Conservation (phyloP, 2,113 vertebrate genomes). For the Gracilinanus agilis region DNA sequence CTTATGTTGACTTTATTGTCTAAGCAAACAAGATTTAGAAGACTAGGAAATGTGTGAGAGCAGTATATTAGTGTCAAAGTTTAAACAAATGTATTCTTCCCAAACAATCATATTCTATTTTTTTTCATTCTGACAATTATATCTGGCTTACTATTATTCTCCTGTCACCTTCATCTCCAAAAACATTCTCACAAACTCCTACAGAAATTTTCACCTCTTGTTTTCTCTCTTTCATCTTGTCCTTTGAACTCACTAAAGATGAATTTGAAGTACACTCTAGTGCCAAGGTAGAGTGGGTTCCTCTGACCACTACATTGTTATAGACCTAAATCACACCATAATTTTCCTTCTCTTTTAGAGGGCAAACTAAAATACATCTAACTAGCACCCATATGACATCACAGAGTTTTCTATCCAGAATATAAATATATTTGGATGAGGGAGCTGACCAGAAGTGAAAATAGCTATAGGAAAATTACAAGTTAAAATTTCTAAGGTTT, state of each 20-base stretch:
- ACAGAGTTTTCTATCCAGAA: constrained; percentile 69
- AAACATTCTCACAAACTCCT: constrained; percentile 47
- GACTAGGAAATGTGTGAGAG: neutral
- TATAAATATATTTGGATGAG: constrained; percentile 71
- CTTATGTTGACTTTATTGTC: neutral
- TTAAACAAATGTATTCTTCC: neutral
- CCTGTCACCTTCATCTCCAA: neutral
- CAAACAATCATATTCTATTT: neutral
- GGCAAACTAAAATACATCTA: constrained; percentile 1
- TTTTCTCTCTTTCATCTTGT: constrained; percentile 41
- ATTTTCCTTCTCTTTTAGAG: constrained; percentile 66
- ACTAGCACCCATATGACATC: constrained; percentile 70
- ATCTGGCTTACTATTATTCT: neutral
- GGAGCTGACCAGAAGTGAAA: constrained; percentile 76
- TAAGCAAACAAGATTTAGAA: neutral
- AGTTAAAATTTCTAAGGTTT: constrained; percentile 55
- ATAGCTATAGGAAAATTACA: constrained; percentile 77
- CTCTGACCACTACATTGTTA: constrained; percentile 76
- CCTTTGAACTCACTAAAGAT: constrained; percentile 20
- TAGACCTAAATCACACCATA: constrained; percentile 68
- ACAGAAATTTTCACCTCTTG: constrained; percentile 23
- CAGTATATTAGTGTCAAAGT: neutral
- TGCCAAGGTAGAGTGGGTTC: constrained; percentile 60
- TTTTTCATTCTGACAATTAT: constrained; percentile 1
- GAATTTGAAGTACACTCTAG: constrained; percentile 37